A percentile compares a stretch with the other conserved stretches of the same genome.
These are phyloP conservation scores for Drosophila gaucha DNA, from an alignment of 2,888 invertebrate species.

Conservation along the genomic window DNA sequence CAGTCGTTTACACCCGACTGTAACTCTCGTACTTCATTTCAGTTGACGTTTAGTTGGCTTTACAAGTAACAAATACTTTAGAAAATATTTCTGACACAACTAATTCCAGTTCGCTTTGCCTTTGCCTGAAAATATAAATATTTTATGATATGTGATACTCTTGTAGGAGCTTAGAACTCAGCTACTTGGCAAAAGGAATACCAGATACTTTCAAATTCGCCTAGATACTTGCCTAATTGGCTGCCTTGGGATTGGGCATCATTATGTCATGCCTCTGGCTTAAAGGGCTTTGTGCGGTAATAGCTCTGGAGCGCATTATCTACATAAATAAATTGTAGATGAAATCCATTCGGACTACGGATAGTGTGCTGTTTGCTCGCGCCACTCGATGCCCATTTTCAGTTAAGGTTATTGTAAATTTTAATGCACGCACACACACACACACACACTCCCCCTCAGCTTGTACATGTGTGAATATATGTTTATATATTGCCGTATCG, in stretches of 20 bases:
- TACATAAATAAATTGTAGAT: constrained; percentile 50
- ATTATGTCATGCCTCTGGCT: neutral
- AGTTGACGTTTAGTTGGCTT: no score
- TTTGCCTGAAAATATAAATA: neutral
- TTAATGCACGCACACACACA: constrained; percentile 48
- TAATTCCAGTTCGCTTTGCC: neutral
- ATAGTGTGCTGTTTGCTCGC: constrained; percentile 45
- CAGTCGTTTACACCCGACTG: no score
- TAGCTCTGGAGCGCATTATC: constrained; percentile 40
- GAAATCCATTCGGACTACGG: constrained; percentile 26
- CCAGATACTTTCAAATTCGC: neutral
- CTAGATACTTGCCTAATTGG: constrained; percentile 11
- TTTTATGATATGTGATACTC: constrained; percentile 12
- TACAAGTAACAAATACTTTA: no score
- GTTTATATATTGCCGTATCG: constrained; percentile 39
- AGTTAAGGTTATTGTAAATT: constrained; percentile 63
- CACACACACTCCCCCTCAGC: neutral
- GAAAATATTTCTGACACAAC: neutral
- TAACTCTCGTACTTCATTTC: no score
- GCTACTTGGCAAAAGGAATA: constrained; percentile 3
- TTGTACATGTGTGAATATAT: neutral
- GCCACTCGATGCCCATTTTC: constrained; percentile 56
- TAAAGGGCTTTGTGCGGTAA: constrained; percentile 14
- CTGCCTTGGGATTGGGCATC: constrained; percentile 2
- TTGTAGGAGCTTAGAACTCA: neutral